Evolutionary conservation across 2,888 invertebrate species (phyloP).

Genomic region (Nomada fabriciana): DNA sequence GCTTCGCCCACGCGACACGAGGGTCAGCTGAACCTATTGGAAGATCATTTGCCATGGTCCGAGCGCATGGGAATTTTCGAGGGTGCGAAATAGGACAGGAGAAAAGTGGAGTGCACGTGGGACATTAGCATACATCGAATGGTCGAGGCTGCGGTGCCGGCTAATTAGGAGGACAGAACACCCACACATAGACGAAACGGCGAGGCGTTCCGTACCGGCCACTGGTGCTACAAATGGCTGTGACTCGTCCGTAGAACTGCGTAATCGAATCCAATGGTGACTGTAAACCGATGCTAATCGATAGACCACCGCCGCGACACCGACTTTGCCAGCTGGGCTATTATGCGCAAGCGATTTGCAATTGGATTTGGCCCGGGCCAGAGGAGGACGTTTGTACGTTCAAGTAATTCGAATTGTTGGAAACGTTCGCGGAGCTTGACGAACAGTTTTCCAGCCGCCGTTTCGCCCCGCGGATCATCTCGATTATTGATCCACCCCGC

Average conservation of each 20-base stretch:
- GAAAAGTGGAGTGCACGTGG: conserved; percentile 49
- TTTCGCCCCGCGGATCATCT: background rate
- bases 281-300: conserved; percentile 73
- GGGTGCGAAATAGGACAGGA: conserved; percentile 27
- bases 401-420: background rate
- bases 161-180: conserved; percentile 57
- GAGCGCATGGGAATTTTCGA: conserved; percentile 14
- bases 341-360: conserved; percentile 69
- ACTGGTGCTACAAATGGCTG: background rate
- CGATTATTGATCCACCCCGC: conserved; percentile 10
- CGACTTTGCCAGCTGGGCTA: conserved; percentile 50
- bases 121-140: conserved; percentile 50
- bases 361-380: conserved; percentile 57
- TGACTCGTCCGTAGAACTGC: conserved; percentile 32
- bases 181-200: background rate
- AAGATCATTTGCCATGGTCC: conserved; percentile 18
- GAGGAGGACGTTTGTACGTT: background rate
- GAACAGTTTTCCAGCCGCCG: background rate
- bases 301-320: conserved; percentile 62
- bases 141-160: conserved; percentile 28
- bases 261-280: conserved; percentile 70
- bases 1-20: background rate
- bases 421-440: background rate
- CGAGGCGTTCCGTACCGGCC: background rate
- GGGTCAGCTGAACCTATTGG: background rate